These are phyloP conservation scores for Cephalotes varians DNA, from an alignment of 2,888 invertebrate genomes.

Conservation along the genomic window DNA sequence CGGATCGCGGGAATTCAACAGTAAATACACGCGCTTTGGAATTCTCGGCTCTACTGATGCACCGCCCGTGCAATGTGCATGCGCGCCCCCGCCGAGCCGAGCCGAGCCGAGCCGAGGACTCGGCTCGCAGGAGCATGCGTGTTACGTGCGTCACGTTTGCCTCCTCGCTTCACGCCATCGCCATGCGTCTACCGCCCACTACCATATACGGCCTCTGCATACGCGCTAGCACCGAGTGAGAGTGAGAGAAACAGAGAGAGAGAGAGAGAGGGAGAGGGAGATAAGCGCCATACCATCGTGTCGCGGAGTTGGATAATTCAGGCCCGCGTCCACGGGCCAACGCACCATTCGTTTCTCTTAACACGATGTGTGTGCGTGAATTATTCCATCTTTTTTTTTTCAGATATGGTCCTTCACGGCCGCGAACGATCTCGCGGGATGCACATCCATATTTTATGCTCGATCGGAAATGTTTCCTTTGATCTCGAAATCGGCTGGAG, in stretches of 20 bases:
- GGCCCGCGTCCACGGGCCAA: slow-evolving; percentile 50
- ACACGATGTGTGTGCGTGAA: too few species aligned
- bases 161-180: slow-evolving; percentile 18
- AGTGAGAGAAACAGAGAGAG: neutral
- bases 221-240: slow-evolving; percentile 67
- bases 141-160: slow-evolving; percentile 44
- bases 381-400: neutral
- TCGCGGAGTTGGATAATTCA: slow-evolving; percentile 74
- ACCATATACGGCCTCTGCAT: slow-evolving; percentile 83
- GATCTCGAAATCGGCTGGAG: neutral
- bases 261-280: slow-evolving; percentile 23
- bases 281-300: slow-evolving; percentile 69
- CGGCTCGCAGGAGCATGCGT: slow-evolving; percentile 62
- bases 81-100: slow-evolving; percentile 68
- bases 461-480: neutral
- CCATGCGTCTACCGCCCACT: slow-evolving; percentile 82
- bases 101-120: neutral
- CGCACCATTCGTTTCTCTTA: slow-evolving; percentile 44
- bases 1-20: slow-evolving; percentile 65
- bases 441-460: neutral
- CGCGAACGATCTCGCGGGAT: neutral
- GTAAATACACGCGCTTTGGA: slow-evolving; percentile 79
- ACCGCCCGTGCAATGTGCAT: slow-evolving; percentile 74
- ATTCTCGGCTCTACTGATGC: slow-evolving; percentile 82
- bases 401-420: too few species aligned